These are phyloP conservation scores for Palloptera scutellata DNA, from an alignment of 2,888 invertebrate genomes.

Conservation along the genomic window DNA sequence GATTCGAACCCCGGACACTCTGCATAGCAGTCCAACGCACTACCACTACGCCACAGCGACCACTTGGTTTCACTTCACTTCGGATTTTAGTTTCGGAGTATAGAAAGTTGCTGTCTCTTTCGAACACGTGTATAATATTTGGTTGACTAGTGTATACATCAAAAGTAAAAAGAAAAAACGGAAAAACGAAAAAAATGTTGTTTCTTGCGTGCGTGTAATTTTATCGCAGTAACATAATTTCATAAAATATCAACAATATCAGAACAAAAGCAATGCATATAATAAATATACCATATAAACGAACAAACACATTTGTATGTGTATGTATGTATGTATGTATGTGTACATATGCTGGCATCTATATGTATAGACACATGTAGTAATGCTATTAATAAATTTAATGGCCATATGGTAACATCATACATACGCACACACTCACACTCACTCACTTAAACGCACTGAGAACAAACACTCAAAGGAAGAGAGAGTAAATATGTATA, in stretches of 20 bases:
- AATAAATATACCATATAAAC: background rate
- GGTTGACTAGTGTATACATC: too few species aligned
- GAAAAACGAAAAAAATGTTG: too few species aligned
- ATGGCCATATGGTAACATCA: constrained; percentile 51
- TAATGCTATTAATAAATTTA: constrained; percentile 51
- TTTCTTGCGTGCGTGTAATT: too few species aligned
- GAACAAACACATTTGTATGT: background rate
- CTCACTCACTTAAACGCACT: background rate
- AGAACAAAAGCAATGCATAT: background rate
- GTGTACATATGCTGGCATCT: constrained; percentile 31
- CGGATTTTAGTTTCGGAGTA: too few species aligned
- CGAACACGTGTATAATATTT: too few species aligned
- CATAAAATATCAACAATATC: background rate
- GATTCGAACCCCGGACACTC: too few species aligned
- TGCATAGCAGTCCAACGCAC: too few species aligned
- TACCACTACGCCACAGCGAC: too few species aligned
- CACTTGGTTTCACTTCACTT: too few species aligned
- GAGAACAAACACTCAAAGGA: background rate
- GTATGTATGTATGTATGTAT: constrained; percentile 26
- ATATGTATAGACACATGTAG: constrained; percentile 37
- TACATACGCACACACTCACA: constrained; percentile 20
- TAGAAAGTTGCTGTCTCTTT: too few species aligned
- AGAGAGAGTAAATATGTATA: background rate
- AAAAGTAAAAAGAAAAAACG: too few species aligned
- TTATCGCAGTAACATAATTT: too few species aligned